Evolutionary conservation across 2,797 vertebrate species (phyloP).

Genomic region (Anabas testudineus): DNA sequence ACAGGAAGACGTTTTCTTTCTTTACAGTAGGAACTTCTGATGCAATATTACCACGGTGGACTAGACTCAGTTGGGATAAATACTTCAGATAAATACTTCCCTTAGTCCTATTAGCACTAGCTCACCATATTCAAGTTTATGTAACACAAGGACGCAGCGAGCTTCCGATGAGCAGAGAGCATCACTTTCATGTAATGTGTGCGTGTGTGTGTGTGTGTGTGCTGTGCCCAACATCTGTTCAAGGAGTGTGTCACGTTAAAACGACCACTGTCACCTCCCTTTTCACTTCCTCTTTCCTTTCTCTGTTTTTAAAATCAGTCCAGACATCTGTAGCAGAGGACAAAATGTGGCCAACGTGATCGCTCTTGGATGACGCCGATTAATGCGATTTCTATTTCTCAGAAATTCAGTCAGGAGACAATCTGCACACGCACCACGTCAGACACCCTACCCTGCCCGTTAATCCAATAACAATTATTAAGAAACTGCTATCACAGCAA

Average conservation of each 20-base stretch:
- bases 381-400: background rate
- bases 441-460: background rate
- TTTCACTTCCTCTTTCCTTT: slow-evolving; percentile 49
- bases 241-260: slow-evolving; percentile 11
- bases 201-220: background rate
- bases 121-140: slow-evolving; percentile 36
- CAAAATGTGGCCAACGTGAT: too few species aligned
- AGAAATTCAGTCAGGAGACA: background rate
- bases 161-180: slow-evolving; percentile 27
- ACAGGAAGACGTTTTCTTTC: background rate
- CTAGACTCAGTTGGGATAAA: slow-evolving; percentile 3
- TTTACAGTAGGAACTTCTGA: background rate
- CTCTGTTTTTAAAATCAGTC: background rate
- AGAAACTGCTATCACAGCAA: slow-evolving; percentile 11
- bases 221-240: background rate
- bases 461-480: slow-evolving; percentile 11
- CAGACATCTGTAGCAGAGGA: accelerated
- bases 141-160: slow-evolving; percentile 41
- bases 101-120: slow-evolving; percentile 5
- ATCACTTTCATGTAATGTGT: slow-evolving; percentile 48
- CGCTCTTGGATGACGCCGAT: background rate
- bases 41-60: background rate
- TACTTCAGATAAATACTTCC: background rate
- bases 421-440: background rate
- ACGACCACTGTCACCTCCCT: background rate